Conservation (phyloP, 2,113 vertebrate genomes). For the Heterotilapia buettikoferi region DNA sequence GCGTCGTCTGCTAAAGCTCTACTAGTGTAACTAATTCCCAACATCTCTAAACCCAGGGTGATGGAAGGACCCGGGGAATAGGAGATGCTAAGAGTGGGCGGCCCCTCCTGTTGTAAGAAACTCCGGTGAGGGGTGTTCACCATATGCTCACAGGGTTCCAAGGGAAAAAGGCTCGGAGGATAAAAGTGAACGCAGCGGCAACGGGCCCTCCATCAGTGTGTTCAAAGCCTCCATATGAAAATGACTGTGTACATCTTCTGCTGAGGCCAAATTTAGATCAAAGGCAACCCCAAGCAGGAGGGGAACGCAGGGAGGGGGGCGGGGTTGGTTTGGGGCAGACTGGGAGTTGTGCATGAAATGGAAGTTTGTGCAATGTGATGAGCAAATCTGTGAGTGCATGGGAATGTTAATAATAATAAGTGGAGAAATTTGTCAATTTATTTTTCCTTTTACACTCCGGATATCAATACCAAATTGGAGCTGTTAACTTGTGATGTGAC, state of each 20-base stretch:
- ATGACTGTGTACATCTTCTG: slow-evolving; percentile 66
- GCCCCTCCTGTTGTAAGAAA: slow-evolving; percentile 83
- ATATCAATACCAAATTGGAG: slow-evolving; percentile 32
- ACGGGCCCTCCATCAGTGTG: slow-evolving; percentile 85
- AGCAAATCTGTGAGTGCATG: slow-evolving; percentile 47
- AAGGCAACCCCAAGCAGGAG: slow-evolving; percentile 54
- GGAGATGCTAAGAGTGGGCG: slow-evolving; percentile 56
- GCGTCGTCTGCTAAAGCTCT: neutral
- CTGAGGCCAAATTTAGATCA: slow-evolving; percentile 75
- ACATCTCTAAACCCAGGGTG: slow-evolving; percentile 78
- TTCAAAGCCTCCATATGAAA: slow-evolving; percentile 87
- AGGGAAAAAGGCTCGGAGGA: slow-evolving; percentile 82
- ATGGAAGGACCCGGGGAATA: slow-evolving; percentile 77
- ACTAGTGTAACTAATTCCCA: slow-evolving; percentile 79
- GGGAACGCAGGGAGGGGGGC: neutral
- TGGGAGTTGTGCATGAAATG: slow-evolving; percentile 55
- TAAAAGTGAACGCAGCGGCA: slow-evolving; percentile 81
- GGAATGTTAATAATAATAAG: slow-evolving; percentile 51
- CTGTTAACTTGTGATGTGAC: slow-evolving; percentile 37
- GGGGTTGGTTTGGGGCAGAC: slow-evolving; percentile 22
- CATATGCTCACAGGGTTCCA: slow-evolving; percentile 89
- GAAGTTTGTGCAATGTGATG: slow-evolving; percentile 48
- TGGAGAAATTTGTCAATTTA: slow-evolving; percentile 52
- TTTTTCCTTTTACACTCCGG: slow-evolving; percentile 23
- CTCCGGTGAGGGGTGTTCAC: slow-evolving; percentile 85